These are phyloP conservation scores for Polia nebulosa DNA, from an alignment of 2,888 invertebrate species.

Conservation along the genomic window DNA sequence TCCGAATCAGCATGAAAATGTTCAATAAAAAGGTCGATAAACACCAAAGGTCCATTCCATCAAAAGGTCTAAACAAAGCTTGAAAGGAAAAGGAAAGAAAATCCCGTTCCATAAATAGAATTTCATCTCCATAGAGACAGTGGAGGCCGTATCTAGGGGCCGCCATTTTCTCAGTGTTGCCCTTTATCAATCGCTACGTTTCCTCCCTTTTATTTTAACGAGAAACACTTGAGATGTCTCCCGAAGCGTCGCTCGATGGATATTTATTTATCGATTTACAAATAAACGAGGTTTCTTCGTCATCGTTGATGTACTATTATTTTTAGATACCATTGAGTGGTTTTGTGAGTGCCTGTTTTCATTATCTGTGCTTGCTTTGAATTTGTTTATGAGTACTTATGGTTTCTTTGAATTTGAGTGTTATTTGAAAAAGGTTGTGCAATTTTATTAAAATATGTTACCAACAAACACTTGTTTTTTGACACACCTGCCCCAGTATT, in stretches of 20 bases:
- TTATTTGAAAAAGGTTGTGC: background rate
- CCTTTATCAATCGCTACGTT: conserved; percentile 81
- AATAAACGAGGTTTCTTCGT: conserved; percentile 54
- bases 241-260: conserved; percentile 48
- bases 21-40: conserved; percentile 46
- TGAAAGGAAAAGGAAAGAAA: conserved; percentile 47
- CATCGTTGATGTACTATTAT: conserved; percentile 37
- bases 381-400: background rate
- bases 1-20: conserved; percentile 40
- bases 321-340: conserved; percentile 36
- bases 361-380: conserved; percentile 18
- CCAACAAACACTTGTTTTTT: no score
- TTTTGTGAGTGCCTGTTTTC: conserved; percentile 37
- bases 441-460: background rate
- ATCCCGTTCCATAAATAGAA: conserved; percentile 62
- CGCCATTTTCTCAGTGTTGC: conserved; percentile 67
- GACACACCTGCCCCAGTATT: no score
- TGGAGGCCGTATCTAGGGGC: conserved; percentile 31
- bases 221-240: conserved; percentile 74
- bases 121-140: conserved; percentile 52
- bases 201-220: conserved; percentile 76
- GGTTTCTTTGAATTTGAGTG: background rate
- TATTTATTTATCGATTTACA: conserved; percentile 64
- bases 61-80: conserved; percentile 48
- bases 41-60: conserved; percentile 1